phyloP scores from a whole-genome alignment of 2,888 invertebrate genomes.

The Ormyrus rosae region DNA sequence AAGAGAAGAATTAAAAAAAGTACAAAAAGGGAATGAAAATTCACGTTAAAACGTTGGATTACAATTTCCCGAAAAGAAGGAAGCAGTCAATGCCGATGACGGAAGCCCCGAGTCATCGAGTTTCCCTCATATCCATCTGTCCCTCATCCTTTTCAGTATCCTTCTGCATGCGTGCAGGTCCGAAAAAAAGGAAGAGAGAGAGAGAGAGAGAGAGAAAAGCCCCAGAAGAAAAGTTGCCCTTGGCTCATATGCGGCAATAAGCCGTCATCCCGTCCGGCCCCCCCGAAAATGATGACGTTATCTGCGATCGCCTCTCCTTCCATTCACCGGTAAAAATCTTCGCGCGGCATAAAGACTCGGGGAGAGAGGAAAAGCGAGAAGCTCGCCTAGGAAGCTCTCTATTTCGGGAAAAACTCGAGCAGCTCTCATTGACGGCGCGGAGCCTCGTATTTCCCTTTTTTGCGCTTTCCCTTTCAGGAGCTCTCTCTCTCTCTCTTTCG shows the following conservation, averaged over 20 bases:
- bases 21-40: background rate
- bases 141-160: conserved; percentile 33
- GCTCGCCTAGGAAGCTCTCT: conserved; percentile 7
- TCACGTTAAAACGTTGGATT: conserved; percentile 1
- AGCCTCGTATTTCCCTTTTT: conserved; percentile 42
- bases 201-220: too few species aligned
- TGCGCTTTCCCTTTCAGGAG: conserved; percentile 17
- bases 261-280: conserved; percentile 1
- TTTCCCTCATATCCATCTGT: conserved; percentile 38
- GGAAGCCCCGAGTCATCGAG: conserved; percentile 38
- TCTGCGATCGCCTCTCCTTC: conserved; percentile 30
- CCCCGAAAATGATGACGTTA: conserved; percentile 49
- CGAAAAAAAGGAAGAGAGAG: background rate
- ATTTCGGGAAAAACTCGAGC: conserved; percentile 44
- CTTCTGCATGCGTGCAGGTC: background rate
- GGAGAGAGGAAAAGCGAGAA: conserved; percentile 4
- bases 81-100: conserved; percentile 8
- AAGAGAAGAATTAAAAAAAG: too few species aligned
- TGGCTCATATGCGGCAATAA: conserved; percentile 8
- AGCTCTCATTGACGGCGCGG: conserved; percentile 12
- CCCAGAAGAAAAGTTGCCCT: conserved; percentile 1
- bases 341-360: background rate
- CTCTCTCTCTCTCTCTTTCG: too few species aligned
- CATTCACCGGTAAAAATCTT: conserved; percentile 8
- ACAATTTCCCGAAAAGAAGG: background rate